Conservation (phyloP, 1,140 invertebrate species). For the Doryteuthis pealeii region DNA sequence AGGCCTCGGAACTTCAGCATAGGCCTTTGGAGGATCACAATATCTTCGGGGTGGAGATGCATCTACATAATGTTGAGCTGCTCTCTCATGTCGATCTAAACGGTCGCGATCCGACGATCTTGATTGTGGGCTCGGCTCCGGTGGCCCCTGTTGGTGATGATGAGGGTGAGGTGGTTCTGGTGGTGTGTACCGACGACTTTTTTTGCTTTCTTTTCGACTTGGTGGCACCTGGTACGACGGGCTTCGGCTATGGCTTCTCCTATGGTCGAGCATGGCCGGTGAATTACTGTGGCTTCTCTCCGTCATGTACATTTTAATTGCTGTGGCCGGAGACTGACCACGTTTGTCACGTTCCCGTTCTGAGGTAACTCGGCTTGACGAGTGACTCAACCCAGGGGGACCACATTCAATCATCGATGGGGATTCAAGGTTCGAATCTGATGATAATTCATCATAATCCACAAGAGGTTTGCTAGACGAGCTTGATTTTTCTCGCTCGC, state of each 20-base stretch:
- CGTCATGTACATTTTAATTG: constrained; percentile 41
- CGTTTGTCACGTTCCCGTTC: constrained; percentile 23
- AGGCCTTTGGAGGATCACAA: constrained; percentile 26
- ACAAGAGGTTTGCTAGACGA: constrained; percentile 38
- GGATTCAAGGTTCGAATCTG: constrained; percentile 40
- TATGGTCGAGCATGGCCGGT: constrained; percentile 26
- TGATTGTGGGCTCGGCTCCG: constrained; percentile 10
- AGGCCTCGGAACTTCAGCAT: constrained; percentile 17
- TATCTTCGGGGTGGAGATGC: constrained; percentile 1
- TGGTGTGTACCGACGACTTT: constrained; percentile 36
- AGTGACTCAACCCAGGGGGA: background rate
- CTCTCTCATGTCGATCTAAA: background rate
- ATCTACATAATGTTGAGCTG: background rate
- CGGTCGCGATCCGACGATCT: background rate
- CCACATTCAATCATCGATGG: constrained; percentile 19
- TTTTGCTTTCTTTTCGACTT: constrained; percentile 32
- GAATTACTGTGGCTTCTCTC: constrained; percentile 45
- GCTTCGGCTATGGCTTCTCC: constrained; percentile 23
- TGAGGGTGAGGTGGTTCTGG: constrained; percentile 25
- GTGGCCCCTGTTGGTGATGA: background rate
- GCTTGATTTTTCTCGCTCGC: constrained; percentile 22
- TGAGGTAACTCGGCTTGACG: constrained; percentile 26
- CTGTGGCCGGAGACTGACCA: constrained; percentile 43
- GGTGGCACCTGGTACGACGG: constrained; percentile 28
- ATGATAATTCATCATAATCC: constrained; percentile 55